Evolutionary conservation across 2,888 invertebrate genomes (phyloP).

Genomic region (Lepidochrysops patricia): DNA sequence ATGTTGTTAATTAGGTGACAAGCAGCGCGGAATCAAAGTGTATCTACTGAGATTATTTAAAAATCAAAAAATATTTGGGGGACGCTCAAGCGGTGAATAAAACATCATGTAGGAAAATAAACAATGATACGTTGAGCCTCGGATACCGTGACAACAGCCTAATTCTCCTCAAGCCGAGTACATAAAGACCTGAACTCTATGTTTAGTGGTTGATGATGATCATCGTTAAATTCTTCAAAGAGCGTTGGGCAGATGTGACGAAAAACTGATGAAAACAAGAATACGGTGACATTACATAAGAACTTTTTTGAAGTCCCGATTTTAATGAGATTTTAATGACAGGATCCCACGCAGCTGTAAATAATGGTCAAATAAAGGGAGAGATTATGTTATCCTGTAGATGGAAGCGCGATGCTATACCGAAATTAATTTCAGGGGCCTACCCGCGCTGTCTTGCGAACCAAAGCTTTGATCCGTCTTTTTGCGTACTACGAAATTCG

Average conservation of each 20-base stretch:
- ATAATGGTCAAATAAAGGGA: neutral
- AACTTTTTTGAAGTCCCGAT: neutral
- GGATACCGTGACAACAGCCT: neutral
- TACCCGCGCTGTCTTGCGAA: neutral
- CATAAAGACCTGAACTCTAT: neutral
- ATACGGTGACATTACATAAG: neutral
- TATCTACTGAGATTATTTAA: too few relatives aligned
- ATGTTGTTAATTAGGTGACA: too few relatives aligned
- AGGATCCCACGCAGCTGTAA: conserved; percentile 1
- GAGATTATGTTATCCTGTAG: neutral
- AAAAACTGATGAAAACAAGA: neutral
- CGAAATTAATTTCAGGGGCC: neutral
- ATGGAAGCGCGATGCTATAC: neutral
- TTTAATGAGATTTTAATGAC: conserved; percentile 5
- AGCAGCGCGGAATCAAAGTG: too few relatives aligned
- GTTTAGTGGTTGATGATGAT: neutral
- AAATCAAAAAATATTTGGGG: too few relatives aligned
- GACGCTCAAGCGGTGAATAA: too few relatives aligned
- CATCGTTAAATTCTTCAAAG: neutral
- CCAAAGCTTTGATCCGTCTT: too few relatives aligned
- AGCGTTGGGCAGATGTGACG: neutral
- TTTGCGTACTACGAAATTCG: too few relatives aligned
- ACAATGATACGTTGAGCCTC: too few relatives aligned
- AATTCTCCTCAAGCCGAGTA: neutral
- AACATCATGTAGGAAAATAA: too few relatives aligned